phyloP scores from a whole-genome alignment of 2,113 vertebrate genomes.

The Cyprinodon variegatus region DNA sequence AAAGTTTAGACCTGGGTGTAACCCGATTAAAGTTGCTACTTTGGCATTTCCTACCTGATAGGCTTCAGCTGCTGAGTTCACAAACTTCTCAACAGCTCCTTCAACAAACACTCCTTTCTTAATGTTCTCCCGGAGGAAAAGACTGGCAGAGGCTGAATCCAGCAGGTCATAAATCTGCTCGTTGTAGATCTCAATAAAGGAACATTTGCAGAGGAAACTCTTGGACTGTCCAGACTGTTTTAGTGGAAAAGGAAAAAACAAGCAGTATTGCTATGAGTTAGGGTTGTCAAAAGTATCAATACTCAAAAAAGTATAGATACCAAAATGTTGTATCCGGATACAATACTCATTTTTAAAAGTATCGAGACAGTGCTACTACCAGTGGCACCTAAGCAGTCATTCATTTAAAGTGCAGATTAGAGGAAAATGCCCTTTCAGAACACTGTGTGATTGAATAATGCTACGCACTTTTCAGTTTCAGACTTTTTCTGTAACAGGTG shows the following conservation, averaged over 20 bases:
- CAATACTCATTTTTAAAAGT: no score
- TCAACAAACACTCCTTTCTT: constrained; percentile 96
- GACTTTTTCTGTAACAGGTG: no score
- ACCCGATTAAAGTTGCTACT: background rate
- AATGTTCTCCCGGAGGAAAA: constrained; percentile 95
- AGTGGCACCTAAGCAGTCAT: no score
- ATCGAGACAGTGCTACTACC: no score
- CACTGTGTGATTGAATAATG: no score
- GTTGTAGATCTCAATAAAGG: constrained; percentile 98
- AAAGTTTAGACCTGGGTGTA: background rate
- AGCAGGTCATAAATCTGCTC: constrained; percentile 96
- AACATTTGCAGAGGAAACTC: constrained; percentile 97
- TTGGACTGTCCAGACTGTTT: constrained; percentile 85
- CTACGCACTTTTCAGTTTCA: no score
- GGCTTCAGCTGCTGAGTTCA: constrained; percentile 91
- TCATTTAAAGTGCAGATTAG: no score
- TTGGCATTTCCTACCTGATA: constrained; percentile 84
- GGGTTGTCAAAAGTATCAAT: no score
- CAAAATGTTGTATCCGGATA: no score
- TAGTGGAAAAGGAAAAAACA: constrained; percentile 26
- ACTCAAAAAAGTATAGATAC: no score
- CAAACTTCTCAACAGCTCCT: constrained; percentile 90
- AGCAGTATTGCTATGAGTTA: background rate
- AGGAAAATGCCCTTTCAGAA: no score
- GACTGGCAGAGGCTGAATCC: constrained; percentile 90